Percentiles rank a stretch among this genome's conserved stretches.
phyloP scores from a whole-genome alignment of 2,888 invertebrate species.

The Alsophila aescularia region DNA sequence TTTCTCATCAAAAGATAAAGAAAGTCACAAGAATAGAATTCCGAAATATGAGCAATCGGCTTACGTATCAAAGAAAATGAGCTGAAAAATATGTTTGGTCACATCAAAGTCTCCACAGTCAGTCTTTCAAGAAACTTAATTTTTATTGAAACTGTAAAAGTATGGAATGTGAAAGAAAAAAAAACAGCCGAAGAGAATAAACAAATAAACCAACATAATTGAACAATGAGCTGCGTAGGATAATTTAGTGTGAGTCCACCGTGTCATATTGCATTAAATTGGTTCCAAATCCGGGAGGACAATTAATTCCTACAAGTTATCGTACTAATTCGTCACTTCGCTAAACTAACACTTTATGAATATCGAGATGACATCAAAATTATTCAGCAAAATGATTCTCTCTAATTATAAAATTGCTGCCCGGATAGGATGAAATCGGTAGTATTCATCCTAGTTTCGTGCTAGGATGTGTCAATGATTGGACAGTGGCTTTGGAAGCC shows the following conservation, averaged over 20 bases:
- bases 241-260: constrained; percentile 42
- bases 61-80: constrained; percentile 68
- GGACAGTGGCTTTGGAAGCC: constrained; percentile 51
- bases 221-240: constrained; percentile 50
- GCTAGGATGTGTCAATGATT: constrained; percentile 52
- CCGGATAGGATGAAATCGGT: constrained; percentile 77
- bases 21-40: constrained; percentile 58
- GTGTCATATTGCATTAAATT: constrained; percentile 28
- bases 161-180: constrained; percentile 74
- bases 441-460: constrained; percentile 48
- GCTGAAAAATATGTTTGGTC: constrained; percentile 69
- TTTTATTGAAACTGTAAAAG: constrained; percentile 67
- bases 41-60: constrained; percentile 72
- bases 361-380: constrained; percentile 68
- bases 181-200: constrained; percentile 49
- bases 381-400: constrained; percentile 66
- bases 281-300: constrained; percentile 48
- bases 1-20: constrained; percentile 49
- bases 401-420: constrained; percentile 76
- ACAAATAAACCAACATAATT: constrained; percentile 50
- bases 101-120: constrained; percentile 72
- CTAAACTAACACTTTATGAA: constrained; percentile 63
- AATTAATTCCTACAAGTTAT: constrained; percentile 45
- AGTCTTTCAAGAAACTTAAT: constrained; percentile 80
- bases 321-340: constrained; percentile 62